A percentile compares a stretch with the other conserved stretches of the same genome.
Conservation (phyloP, 2,113 vertebrate species). For the Catharus bicknelli region DNA sequence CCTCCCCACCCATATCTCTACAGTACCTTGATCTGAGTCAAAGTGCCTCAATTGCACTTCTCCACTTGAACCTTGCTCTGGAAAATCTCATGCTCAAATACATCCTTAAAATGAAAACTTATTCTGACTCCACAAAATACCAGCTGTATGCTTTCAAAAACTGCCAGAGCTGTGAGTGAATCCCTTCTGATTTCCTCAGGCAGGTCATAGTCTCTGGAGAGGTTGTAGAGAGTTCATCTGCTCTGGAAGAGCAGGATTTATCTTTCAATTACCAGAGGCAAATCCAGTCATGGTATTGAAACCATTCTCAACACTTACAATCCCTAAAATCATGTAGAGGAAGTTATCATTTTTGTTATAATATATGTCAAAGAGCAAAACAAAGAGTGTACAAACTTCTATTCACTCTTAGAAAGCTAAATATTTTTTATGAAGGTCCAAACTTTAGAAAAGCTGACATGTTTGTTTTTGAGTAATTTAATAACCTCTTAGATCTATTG, state of each 20-base stretch:
- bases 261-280: conserved; percentile 72
- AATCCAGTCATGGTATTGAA: conserved; percentile 2
- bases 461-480: conserved; percentile 56
- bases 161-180: conserved; percentile 44
- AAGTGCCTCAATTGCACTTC: conserved; percentile 68
- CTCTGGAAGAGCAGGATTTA: conserved; percentile 65
- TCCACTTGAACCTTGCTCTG: conserved; percentile 61
- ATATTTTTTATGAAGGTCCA: conserved; percentile 62
- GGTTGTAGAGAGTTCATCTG: conserved; percentile 56
- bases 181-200: conserved; percentile 66
- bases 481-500: conserved; percentile 49
- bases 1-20: conserved; percentile 40
- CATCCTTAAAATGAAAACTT: conserved; percentile 47
- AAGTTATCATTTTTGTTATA: neutral
- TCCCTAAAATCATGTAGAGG: conserved; percentile 24
- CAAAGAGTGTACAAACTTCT: conserved; percentile 38
- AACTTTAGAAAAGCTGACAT: conserved; percentile 67
- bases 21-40: neutral
- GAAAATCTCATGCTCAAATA: conserved; percentile 62
- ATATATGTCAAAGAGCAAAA: conserved; percentile 63
- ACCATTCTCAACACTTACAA: conserved; percentile 61
- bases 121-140: conserved; percentile 53
- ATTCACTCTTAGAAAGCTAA: conserved; percentile 59
- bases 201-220: neutral
- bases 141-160: conserved; percentile 69